Conservation (phyloP, 2,888 invertebrate species). For the Calameuta pallipes region DNA sequence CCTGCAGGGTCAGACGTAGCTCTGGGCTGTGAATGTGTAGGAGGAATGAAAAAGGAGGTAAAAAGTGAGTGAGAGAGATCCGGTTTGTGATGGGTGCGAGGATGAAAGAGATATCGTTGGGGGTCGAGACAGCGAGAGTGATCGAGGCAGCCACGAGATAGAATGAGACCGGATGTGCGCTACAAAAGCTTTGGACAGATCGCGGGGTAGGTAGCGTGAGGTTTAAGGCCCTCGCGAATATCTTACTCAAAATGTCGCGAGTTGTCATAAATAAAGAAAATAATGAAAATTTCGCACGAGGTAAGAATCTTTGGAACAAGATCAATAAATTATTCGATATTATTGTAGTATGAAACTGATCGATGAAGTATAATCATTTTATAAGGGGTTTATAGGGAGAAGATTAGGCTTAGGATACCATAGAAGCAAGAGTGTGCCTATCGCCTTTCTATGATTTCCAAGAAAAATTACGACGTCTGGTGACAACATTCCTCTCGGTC, state of each 20-base stretch:
- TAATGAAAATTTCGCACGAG: not conserved
- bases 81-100: not conserved
- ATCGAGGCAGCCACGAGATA: not conserved
- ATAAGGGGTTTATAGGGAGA: not conserved
- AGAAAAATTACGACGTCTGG: not conserved
- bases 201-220: not conserved
- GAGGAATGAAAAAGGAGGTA: slow-evolving; percentile 25
- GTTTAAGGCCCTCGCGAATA: not conserved
- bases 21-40: not conserved
- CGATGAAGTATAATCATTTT: not conserved
- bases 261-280: too few relatives aligned
- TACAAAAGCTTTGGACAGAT: not conserved
- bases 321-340: not conserved
- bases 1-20: not conserved
- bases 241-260: not conserved
- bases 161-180: not conserved
- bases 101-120: slow-evolving; percentile 22
- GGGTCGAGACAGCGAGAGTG: slow-evolving; percentile 18
- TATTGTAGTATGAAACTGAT: not conserved
- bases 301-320: not conserved
- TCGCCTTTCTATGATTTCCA: not conserved
- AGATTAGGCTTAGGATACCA: not conserved
- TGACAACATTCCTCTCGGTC: not conserved
- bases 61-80: slow-evolving; percentile 21
- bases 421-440: not conserved